Evolutionary conservation across 2,113 vertebrate genomes (phyloP).

Genomic region (Eonycteris spelaea): DNA sequence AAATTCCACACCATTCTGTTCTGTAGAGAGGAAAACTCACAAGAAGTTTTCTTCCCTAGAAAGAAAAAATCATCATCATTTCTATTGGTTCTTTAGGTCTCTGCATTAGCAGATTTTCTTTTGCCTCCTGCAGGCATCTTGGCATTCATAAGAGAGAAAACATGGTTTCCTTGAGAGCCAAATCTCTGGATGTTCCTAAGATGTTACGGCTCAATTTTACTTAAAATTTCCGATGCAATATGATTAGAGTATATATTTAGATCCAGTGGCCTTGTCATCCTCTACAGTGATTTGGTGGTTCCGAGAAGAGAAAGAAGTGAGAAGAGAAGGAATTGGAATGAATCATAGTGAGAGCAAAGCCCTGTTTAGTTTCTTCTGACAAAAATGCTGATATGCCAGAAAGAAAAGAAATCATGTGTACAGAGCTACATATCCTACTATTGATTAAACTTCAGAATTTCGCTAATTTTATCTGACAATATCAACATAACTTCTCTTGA

Average conservation of each 20-base stretch:
- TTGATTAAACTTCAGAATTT: not conserved
- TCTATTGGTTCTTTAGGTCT: constrained; percentile 23
- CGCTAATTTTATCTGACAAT: not conserved
- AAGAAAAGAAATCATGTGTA: not conserved
- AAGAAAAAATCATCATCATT: not conserved
- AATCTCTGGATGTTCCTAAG: constrained; percentile 67
- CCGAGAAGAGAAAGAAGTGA: not conserved
- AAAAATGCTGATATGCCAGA: constrained; percentile 39
- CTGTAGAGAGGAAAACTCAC: not conserved
- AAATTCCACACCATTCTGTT: not conserved
- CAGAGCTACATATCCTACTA: not conserved
- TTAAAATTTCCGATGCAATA: constrained; percentile 53
- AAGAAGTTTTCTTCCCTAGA: not conserved
- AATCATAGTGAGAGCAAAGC: not conserved
- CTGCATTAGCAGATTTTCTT: constrained; percentile 53
- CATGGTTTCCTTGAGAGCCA: constrained; percentile 71
- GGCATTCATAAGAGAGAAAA: constrained; percentile 68
- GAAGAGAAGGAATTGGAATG: not conserved
- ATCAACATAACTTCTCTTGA: not conserved
- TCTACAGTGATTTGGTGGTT: not conserved
- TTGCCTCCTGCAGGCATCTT: constrained; percentile 59
- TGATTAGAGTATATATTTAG: constrained; percentile 69
- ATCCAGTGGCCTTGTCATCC: not conserved
- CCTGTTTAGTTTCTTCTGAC: constrained; percentile 51
- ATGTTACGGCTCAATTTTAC: constrained; percentile 55